phyloP scores from a whole-genome alignment of 1,140 invertebrate genomes.

The Drosophila ironensis region DNA sequence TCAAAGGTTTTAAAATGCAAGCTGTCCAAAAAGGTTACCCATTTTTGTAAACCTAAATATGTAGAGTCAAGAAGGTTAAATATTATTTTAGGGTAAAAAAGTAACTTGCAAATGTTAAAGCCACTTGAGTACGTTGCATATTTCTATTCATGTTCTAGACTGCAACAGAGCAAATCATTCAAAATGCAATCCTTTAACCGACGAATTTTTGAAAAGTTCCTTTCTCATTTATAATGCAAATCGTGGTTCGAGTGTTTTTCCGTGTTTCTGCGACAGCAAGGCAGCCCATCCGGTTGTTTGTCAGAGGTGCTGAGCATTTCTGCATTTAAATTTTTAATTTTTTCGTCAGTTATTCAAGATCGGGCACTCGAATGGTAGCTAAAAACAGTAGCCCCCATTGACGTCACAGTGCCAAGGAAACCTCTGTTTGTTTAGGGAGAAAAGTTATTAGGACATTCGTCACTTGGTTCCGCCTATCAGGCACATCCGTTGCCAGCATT shows the following conservation, averaged over 20 bases:
- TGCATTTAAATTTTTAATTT: constrained; percentile 5
- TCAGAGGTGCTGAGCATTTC: neutral
- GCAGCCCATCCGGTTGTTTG: neutral
- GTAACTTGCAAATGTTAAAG: too few relatives aligned
- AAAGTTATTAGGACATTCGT: constrained; percentile 38
- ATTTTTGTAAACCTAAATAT: too few relatives aligned
- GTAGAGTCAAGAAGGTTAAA: too few relatives aligned
- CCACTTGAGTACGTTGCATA: neutral
- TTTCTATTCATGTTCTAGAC: neutral
- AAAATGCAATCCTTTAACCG: neutral
- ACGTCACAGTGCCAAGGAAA: neutral
- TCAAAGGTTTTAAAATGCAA: too few relatives aligned
- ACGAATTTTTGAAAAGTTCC: constrained; percentile 10
- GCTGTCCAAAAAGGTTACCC: too few relatives aligned
- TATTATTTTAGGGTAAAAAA: too few relatives aligned
- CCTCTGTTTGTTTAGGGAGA: neutral
- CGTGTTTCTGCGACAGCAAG: neutral
- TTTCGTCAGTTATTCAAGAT: neutral
- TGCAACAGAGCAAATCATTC: neutral
- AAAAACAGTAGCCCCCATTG: neutral
- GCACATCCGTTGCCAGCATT: constrained; percentile 37
- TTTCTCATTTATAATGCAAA: constrained; percentile 48
- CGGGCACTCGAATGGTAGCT: neutral
- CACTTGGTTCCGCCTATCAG: constrained; percentile 24
- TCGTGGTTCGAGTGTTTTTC: constrained; percentile 28